These are phyloP conservation scores for Dromaius novaehollandiae DNA, from an alignment of 2,113 vertebrate genomes.

Conservation along the genomic window DNA sequence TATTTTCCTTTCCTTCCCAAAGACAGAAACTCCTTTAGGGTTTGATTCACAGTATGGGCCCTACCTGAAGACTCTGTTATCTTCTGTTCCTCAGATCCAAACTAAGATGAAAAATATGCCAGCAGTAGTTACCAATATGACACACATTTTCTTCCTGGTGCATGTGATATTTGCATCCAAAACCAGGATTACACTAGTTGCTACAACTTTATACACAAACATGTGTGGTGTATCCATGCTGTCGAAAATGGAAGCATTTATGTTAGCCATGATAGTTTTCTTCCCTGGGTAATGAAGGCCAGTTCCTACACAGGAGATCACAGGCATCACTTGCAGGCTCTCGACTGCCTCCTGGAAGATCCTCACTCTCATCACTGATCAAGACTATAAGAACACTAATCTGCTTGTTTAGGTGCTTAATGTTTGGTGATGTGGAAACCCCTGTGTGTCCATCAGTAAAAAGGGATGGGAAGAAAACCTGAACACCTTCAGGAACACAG, in stretches of 20 bases:
- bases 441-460: fast-evolving
- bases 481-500: not conserved
- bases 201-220: not conserved
- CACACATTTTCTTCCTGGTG: not conserved
- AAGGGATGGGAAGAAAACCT: not conserved
- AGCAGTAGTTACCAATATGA: not conserved
- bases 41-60: not conserved
- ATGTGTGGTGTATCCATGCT: not conserved
- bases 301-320: not conserved
- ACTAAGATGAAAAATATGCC: not conserved
- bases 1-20: not conserved
- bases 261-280: not conserved
- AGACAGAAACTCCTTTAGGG: not conserved
- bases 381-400: not conserved
- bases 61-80: not conserved
- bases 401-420: not conserved
- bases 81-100: not conserved
- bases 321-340: not conserved
- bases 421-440: not conserved
- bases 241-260: not conserved
- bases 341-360: not conserved
- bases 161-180: not conserved
- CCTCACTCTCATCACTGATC: not conserved
- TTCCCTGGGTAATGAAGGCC: not conserved
- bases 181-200: not conserved